phyloP scores from a whole-genome alignment of 2,113 vertebrate species.

The Euleptes europaea region DNA sequence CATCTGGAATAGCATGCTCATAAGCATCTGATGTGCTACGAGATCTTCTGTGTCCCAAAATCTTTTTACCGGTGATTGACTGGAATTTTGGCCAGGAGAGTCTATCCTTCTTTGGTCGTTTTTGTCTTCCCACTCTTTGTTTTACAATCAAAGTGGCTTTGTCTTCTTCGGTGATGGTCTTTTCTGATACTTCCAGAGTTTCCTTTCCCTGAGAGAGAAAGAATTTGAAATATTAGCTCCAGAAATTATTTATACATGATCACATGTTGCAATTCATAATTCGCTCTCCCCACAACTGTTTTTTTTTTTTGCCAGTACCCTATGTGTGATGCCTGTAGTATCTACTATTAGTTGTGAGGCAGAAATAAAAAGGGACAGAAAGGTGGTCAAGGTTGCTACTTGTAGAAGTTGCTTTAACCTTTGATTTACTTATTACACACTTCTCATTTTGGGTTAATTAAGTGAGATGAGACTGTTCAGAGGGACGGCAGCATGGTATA shows the following conservation, averaged over 20 bases:
- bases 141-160: slow-evolving; percentile 64
- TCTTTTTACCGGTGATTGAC: slow-evolving; percentile 61
- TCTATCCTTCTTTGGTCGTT: slow-evolving; percentile 71
- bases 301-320: background rate
- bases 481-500: too few species aligned
- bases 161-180: slow-evolving; percentile 60
- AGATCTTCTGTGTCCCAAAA: slow-evolving; percentile 71
- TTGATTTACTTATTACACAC: background rate
- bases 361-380: background rate
- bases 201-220: slow-evolving; percentile 2
- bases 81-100: slow-evolving; percentile 82
- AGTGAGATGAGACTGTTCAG: too few species aligned
- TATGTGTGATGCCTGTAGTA: background rate
- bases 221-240: background rate
- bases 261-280: background rate
- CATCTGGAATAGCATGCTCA: slow-evolving; percentile 50
- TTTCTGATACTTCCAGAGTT: slow-evolving; percentile 48
- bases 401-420: background rate
- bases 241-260: background rate
- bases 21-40: slow-evolving; percentile 78
- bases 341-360: background rate
- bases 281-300: background rate
- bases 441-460: background rate
- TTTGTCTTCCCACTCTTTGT: slow-evolving; percentile 60
- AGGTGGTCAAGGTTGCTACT: background rate